Base-by-base conservation (phyloP, 1,140 invertebrate genomes). In the Bombus confusus region DNA sequence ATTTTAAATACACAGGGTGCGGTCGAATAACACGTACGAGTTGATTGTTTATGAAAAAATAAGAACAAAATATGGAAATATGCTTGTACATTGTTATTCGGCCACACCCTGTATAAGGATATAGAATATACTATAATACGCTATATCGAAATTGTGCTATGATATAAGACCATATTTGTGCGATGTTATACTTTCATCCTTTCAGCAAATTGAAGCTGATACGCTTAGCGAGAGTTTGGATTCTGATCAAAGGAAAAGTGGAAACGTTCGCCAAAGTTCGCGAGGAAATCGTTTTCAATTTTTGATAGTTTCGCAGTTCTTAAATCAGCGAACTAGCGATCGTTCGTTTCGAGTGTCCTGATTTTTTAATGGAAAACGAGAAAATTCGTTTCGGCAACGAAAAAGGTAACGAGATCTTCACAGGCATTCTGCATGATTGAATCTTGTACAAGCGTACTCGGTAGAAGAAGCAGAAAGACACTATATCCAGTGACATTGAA, bases 351-450 rank as follows among this genome's bases (percentile, higher is more conserved):
- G 28, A 68, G 41, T 15, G n/a, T 15, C 9, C 57, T 34, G 64
- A 25, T 1, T 22, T 31, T 57, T n/a, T 1, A 31, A 25, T 57
- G 82, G 62, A 84, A 68, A 76, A 83, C 41, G 59, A 66, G 57
- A 59, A 37, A 71, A 78, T 66, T 78, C 74, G 74, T 52, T 69
- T 83, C 25, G 31, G 10, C 64, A 22, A 3, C 34, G 47, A 57
- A 78, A 69, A 39, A 39, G 37, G 66, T 76, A 83, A 83, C 74
- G 62, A 78, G 75, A 64, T 69, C 37, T 68, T 59, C 75, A 78
- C 75, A 43, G 41, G 37, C 47, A 31, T 71, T 69, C 64, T 43
- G 66, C 66, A 84, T 59, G 82, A 78, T 71, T 59, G 82, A 78
- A 84, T 71, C 74, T 71, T 59, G 25, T 34, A 28, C 28, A 22